These are phyloP conservation scores for Hypena proboscidalis DNA, from an alignment of 2,888 invertebrate genomes.

Conservation along the genomic window DNA sequence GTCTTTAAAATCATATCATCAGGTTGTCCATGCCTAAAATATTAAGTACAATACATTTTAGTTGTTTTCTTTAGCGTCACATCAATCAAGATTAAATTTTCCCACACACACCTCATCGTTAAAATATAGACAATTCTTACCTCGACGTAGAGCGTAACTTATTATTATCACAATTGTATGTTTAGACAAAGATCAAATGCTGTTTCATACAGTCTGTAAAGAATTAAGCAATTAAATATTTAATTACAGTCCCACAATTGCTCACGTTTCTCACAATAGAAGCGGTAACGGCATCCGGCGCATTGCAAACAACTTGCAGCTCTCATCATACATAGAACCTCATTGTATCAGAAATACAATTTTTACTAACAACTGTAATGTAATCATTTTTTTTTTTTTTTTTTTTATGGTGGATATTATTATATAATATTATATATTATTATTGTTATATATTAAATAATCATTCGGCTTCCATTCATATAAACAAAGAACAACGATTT, in stretches of 20 bases:
- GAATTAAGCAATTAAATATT: slow-evolving; percentile 9
- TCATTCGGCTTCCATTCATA: slow-evolving; percentile 43
- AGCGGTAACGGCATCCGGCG: not conserved
- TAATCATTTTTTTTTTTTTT: no score
- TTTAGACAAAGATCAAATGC: not conserved
- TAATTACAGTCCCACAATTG: slow-evolving; percentile 6
- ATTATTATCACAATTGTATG: not conserved
- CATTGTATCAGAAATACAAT: slow-evolving; percentile 36
- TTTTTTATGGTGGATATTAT: no score
- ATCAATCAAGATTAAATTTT: no score
- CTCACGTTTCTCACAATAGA: slow-evolving; percentile 4
- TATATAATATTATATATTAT: no score
- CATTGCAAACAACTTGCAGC: not conserved
- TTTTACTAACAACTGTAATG: slow-evolving; percentile 37
- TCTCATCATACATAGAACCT: slow-evolving; percentile 2
- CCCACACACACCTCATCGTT: no score
- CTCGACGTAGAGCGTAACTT: not conserved
- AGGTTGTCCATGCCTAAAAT: no score
- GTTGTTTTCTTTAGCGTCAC: no score
- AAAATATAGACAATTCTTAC: not conserved
- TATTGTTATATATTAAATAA: no score
- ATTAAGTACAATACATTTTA: no score
- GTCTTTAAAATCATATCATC: no score
- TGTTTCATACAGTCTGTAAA: not conserved
- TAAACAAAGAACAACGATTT: slow-evolving; percentile 58